phyloP scores from a whole-genome alignment of 2,113 vertebrate genomes.

The Poeciliopsis turrubarensis region DNA sequence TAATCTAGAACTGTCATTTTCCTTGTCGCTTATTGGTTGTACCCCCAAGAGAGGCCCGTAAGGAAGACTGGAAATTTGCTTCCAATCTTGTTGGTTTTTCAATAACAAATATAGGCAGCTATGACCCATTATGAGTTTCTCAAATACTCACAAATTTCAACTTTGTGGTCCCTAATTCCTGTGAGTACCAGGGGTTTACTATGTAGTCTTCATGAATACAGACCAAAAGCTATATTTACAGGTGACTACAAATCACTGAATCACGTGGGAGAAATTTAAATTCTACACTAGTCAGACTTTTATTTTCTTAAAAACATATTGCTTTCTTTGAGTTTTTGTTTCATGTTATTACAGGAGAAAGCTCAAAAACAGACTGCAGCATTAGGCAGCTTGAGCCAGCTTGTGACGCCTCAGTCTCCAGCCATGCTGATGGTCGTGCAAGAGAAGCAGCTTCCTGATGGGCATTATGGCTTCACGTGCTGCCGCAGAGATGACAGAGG shows the following conservation, averaged over 20 bases:
- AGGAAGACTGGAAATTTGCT: too few species aligned
- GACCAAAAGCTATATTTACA: background rate
- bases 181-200: too few species aligned
- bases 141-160: too few species aligned
- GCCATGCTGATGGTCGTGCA: constrained; percentile 72
- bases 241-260: background rate
- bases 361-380: constrained; percentile 39
- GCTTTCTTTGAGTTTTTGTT: background rate
- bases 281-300: background rate
- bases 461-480: constrained; percentile 67
- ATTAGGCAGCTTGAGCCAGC: constrained; percentile 69
- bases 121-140: too few species aligned
- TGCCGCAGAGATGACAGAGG: constrained; percentile 56
- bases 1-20: too few species aligned
- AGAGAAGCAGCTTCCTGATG: constrained; percentile 51
- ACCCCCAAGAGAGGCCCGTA: too few species aligned
- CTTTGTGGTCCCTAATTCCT: too few species aligned
- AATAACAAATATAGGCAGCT: too few species aligned
- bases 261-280: background rate
- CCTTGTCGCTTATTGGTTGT: too few species aligned
- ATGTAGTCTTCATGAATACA: background rate
- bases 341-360: constrained; percentile 63
- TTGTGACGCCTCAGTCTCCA: constrained; percentile 70
- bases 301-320: background rate
- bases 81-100: too few species aligned